A percentile compares a stretch with the other conserved stretches of the same genome.
These are phyloP conservation scores for Proteles cristata DNA, from an alignment of 2,113 vertebrate genomes.

Conservation along the genomic window DNA sequence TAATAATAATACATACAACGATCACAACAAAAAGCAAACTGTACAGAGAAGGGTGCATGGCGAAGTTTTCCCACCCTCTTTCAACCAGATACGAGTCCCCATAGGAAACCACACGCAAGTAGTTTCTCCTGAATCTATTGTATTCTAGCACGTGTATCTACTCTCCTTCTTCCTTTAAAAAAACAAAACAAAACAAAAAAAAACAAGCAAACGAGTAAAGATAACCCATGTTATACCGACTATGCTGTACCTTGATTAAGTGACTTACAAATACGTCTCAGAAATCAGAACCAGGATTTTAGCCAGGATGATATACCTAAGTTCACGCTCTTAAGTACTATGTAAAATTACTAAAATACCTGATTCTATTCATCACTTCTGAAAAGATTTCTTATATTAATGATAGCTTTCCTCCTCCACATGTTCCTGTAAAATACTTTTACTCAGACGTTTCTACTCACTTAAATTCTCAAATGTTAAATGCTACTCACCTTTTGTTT, in stretches of 20 bases:
- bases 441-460: neutral
- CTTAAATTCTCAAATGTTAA: neutral
- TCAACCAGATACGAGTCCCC: neutral
- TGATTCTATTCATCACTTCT: neutral
- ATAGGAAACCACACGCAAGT: neutral
- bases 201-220: neutral
- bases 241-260: neutral
- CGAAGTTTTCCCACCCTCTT: too few species aligned
- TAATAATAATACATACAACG: too few species aligned
- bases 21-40: neutral
- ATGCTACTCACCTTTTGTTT: neutral
- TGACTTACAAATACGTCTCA: neutral
- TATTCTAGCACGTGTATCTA: neutral
- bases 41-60: too few species aligned
- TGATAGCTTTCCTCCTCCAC: neutral
- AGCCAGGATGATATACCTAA: neutral
- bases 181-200: too few species aligned
- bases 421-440: neutral
- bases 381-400: slow-evolving; percentile 11
- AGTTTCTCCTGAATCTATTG: neutral
- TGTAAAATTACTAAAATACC: neutral
- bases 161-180: neutral
- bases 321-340: neutral
- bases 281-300: neutral
- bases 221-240: neutral